Evolutionary conservation across 2,888 invertebrate species (phyloP).

Genomic region (Acanthopleura granulata): DNA sequence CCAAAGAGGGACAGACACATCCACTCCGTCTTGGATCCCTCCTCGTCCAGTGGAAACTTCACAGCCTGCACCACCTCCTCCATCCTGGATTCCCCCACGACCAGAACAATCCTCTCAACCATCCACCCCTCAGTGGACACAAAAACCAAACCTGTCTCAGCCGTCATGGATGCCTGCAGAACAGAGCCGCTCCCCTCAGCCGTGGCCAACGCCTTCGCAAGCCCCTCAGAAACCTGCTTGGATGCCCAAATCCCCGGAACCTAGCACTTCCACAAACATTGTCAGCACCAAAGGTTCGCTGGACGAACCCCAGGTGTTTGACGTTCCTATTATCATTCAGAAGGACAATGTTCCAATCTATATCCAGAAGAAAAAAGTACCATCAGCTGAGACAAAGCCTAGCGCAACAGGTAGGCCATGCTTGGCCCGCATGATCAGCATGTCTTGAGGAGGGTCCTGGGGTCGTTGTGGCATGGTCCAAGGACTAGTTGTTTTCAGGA

Average conservation of each 20-base stretch:
- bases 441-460: too few species aligned
- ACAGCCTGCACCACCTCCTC: background rate
- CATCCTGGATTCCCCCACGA: constrained; percentile 11
- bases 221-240: background rate
- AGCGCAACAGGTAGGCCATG: constrained; percentile 9
- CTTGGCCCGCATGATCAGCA: background rate
- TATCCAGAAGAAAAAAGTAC: constrained; percentile 11
- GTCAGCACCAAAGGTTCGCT: background rate
- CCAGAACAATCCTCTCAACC: background rate
- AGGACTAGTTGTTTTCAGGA: too few species aligned
- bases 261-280: background rate
- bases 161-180: background rate
- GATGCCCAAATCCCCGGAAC: constrained; percentile 15
- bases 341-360: constrained; percentile 15
- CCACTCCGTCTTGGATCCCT: background rate
- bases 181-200: background rate
- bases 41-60: background rate
- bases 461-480: too few species aligned
- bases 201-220: background rate
- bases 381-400: background rate
- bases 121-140: background rate
- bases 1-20: background rate
- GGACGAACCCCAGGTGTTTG: constrained; percentile 15
- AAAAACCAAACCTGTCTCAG: background rate
- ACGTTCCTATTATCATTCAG: constrained; percentile 15